A percentile compares a stretch with the other conserved stretches of the same genome.
Evolutionary conservation across 2,888 invertebrate genomes (phyloP).

Genomic region (Morpho achilles): DNA sequence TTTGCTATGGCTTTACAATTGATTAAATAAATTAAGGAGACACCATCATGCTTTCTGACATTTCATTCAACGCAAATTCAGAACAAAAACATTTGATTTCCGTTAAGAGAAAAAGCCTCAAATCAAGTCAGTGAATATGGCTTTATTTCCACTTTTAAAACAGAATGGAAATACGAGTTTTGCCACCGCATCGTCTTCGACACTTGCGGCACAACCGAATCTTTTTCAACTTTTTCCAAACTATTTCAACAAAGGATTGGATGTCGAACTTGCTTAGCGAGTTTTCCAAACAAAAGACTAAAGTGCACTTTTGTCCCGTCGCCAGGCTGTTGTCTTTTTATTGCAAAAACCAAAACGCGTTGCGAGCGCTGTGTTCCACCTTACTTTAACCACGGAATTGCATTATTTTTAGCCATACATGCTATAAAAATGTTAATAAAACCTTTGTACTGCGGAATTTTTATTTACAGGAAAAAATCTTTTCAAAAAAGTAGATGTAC

Average conservation of each 20-base stretch:
- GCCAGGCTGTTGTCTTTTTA: slow-evolving; percentile 20
- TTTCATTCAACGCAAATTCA: no score
- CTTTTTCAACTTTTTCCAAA: slow-evolving; percentile 43
- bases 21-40: no score
- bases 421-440: slow-evolving; percentile 11
- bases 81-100: no score
- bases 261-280: slow-evolving; percentile 70
- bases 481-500: no score
- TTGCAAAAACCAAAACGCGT: slow-evolving; percentile 17
- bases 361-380: slow-evolving; percentile 10
- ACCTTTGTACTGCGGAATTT: slow-evolving; percentile 5
- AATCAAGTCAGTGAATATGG: no score
- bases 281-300: slow-evolving; percentile 60
- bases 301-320: slow-evolving; percentile 47
- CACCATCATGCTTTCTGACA: no score
- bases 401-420: slow-evolving; percentile 12
- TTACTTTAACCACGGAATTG: slow-evolving; percentile 6
- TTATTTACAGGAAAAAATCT: background rate
- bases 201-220: slow-evolving; percentile 23
- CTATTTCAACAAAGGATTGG: slow-evolving; percentile 70
- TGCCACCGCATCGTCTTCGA: slow-evolving; percentile 1
- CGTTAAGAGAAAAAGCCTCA: no score
- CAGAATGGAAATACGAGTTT: slow-evolving; percentile 4
- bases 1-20: no score
- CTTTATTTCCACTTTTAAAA: background rate